Conservation (phyloP, 1,140 invertebrate genomes). For the Nasonia longicornis region DNA sequence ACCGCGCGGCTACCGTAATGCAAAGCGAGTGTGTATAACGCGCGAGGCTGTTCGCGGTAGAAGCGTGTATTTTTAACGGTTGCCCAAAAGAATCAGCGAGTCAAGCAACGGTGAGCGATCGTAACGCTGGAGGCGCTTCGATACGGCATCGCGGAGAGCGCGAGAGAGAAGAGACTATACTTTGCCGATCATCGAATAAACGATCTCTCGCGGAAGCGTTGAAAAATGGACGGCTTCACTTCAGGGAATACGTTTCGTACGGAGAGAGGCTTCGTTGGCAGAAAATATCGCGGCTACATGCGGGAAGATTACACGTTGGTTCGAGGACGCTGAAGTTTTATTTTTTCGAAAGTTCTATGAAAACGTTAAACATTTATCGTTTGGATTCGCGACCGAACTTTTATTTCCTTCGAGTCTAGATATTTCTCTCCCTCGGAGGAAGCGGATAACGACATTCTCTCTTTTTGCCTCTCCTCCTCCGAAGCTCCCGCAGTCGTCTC, state of each 20-base stretch:
- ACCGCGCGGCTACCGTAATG: background rate
- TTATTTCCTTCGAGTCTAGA: too few relatives aligned
- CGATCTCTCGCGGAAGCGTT: background rate
- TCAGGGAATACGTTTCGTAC: background rate
- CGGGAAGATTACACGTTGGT: background rate
- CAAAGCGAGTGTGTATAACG: background rate
- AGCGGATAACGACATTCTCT: too few relatives aligned
- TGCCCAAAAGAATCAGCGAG: background rate
- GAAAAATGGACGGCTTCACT: background rate
- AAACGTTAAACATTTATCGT: too few relatives aligned
- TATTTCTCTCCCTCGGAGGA: too few relatives aligned
- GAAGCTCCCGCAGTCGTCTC: too few relatives aligned
- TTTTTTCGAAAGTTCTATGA: too few relatives aligned
- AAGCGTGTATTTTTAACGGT: background rate
- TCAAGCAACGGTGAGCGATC: background rate
- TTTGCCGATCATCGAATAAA: background rate
- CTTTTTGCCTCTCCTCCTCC: too few relatives aligned
- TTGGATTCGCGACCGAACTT: too few relatives aligned
- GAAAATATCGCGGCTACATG: too few relatives aligned
- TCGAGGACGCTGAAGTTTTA: too few relatives aligned
- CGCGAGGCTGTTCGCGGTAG: background rate
- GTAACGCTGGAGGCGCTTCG: background rate
- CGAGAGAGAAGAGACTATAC: background rate
- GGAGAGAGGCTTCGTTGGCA: background rate
- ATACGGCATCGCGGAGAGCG: background rate